phyloP scores from a whole-genome alignment of 2,113 vertebrate genomes.

The Glareola pratincola region DNA sequence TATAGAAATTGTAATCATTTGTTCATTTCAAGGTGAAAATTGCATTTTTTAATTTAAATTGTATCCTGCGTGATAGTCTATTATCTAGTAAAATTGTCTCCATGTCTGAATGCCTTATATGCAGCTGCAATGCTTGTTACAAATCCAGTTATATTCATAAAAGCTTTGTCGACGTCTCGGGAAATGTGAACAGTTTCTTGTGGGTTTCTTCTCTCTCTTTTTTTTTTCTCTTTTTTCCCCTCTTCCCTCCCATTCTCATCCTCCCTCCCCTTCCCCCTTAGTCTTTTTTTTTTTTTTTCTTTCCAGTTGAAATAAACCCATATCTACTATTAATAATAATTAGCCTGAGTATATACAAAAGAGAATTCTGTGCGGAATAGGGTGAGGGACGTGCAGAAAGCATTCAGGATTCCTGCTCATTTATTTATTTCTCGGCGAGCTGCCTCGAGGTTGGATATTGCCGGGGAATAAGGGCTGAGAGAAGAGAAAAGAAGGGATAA shows the following conservation, averaged over 20 bases:
- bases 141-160: slow-evolving; percentile 94
- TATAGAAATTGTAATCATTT: slow-evolving; percentile 99
- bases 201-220: neutral
- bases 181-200: slow-evolving; percentile 79
- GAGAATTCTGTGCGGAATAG: neutral
- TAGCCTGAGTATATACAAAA: slow-evolving; percentile 66
- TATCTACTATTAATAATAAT: slow-evolving; percentile 87
- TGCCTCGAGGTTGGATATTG: neutral
- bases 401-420: neutral
- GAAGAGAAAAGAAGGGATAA: neutral
- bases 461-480: neutral
- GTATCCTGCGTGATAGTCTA: slow-evolving; percentile 99
- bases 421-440: neutral
- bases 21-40: slow-evolving; percentile 99
- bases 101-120: slow-evolving; percentile 92
- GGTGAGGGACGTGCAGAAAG: neutral
- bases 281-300: slow-evolving; percentile 1
- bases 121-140: slow-evolving; percentile 91
- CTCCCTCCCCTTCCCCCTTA: neutral
- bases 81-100: slow-evolving; percentile 99
- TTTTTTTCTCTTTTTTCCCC: no score
- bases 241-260: neutral
- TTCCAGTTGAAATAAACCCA: slow-evolving; percentile 69
- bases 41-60: slow-evolving; percentile 99
- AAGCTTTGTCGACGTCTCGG: slow-evolving; percentile 89